Percentiles rank a stretch among this genome's conserved stretches.
Evolutionary conservation across 2,797 vertebrate genomes (phyloP).

Genomic region (Morelia viridis): DNA sequence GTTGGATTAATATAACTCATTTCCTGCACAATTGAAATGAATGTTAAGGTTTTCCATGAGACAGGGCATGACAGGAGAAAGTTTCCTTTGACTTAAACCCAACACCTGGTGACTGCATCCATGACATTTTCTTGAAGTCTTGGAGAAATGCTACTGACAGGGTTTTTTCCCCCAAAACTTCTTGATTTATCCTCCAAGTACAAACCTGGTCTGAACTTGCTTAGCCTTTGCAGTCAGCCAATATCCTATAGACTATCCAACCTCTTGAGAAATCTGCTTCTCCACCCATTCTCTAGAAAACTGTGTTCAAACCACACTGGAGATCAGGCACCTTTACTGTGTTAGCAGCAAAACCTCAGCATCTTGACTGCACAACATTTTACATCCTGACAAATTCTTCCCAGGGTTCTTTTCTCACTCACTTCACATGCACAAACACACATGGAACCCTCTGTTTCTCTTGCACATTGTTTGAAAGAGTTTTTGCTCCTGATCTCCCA

Average conservation of each 20-base stretch:
- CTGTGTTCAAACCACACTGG: background rate
- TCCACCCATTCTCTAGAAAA: background rate
- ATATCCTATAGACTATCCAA: background rate
- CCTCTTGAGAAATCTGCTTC: background rate
- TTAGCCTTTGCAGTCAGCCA: background rate
- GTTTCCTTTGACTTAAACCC: no score
- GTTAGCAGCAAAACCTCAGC: background rate
- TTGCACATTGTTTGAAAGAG: constrained; percentile 27
- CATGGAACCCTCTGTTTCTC: background rate
- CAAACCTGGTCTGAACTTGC: no score
- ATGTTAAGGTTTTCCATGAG: no score
- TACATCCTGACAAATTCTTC: background rate
- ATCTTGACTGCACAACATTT: background rate
- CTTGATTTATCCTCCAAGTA: no score
- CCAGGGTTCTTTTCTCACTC: background rate
- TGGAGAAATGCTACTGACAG: no score
- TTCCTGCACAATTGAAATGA: background rate
- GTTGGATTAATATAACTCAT: background rate
- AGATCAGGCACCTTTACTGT: background rate
- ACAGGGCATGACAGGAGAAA: no score
- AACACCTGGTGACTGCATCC: no score
- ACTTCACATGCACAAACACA: background rate
- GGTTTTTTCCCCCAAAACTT: no score
- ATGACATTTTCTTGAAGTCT: no score
- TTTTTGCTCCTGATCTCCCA: constrained; percentile 64